Evolutionary conservation across 2,888 invertebrate genomes (phyloP), one percentile per base, ranked within the genome.

Genomic region (Quadroppia sp.): DNA sequence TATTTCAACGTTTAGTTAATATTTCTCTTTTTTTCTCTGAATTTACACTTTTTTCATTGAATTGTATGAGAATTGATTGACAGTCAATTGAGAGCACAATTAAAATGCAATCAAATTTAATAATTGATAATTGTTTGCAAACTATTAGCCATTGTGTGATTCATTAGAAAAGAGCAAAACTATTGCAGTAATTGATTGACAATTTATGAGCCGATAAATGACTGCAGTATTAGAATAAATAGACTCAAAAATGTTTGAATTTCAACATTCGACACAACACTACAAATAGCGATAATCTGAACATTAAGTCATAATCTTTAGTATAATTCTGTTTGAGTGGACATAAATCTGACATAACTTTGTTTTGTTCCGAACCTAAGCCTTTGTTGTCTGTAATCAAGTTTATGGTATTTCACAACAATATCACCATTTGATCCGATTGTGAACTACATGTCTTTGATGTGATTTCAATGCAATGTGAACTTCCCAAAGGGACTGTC

Each of bases 401-500:
- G 30, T 20, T 61, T 64, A 64, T 64, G 32, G 64, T 64, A 36
- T 64, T 64, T 64, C n/a, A 20, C 2, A 36, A 36, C 20, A 64
- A 36, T 64, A 36, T 30, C 28, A 56, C 4, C n/a, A 48, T 53
- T 11, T 59, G 59, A 59, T 64, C 64, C 64, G 64, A 64, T 64
- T 64, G 64, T 64, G 40, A 36, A 17, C 30, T 64, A 28, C 59
- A 59, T 64, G 64, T 64, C 64, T 64, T 64, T 64, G 64, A 64
- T 64, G 64, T 64, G 64, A 64, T 64, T 64, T 64, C 30, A 59
- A 59, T 64, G 64, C 64, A 36, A 64, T 64, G 64, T 64, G 64
- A 64, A 64, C 64, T 64, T 64, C 64, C 64, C 64, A 64, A 64
- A 64, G 64, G 64, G 64, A 64, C 64, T 36, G 20, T 64, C n/a